Percentiles rank a stretch among this genome's conserved stretches.
These are phyloP conservation scores for Leptogaster cylindrica DNA, from an alignment of 2,888 invertebrate species.

Conservation along the genomic window DNA sequence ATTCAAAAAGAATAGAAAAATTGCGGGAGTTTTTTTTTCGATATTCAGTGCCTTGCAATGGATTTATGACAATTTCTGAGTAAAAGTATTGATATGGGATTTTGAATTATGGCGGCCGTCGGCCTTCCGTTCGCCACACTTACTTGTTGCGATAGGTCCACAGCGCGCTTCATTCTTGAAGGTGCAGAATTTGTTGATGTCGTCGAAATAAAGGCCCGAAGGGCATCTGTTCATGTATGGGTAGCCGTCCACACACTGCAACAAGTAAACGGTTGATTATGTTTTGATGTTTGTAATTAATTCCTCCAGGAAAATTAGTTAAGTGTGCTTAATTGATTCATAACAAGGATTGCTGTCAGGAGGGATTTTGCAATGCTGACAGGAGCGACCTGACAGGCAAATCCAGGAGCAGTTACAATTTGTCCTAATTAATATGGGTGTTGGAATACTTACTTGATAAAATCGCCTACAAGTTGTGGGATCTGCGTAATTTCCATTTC, in stretches of 20 bases:
- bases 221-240: constrained; percentile 89
- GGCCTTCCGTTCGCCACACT: constrained; percentile 59
- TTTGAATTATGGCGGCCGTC: constrained; percentile 12
- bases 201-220: constrained; percentile 88
- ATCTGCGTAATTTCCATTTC: constrained; percentile 89
- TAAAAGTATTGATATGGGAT: not conserved
- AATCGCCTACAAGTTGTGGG: constrained; percentile 86
- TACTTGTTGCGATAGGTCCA: constrained; percentile 87
- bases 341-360: not conserved
- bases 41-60: constrained; percentile 14
- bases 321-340: not conserved
- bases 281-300: constrained; percentile 5
- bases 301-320: not conserved
- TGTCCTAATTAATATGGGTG: constrained; percentile 20
- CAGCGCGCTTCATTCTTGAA: constrained; percentile 89
- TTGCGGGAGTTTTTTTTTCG: constrained; percentile 19
- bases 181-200: constrained; percentile 87
- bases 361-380: not conserved
- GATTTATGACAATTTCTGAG: not conserved
- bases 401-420: constrained; percentile 3
- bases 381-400: constrained; percentile 3
- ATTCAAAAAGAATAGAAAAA: constrained; percentile 11
- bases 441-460: constrained; percentile 75
- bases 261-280: constrained; percentile 1
- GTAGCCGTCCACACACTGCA: constrained; percentile 85